Evolutionary conservation across 64 coral and sea anemone species (phyloP), one percentile per base, ranked within the genome.

Genomic region (Actinia tenebrosa): DNA sequence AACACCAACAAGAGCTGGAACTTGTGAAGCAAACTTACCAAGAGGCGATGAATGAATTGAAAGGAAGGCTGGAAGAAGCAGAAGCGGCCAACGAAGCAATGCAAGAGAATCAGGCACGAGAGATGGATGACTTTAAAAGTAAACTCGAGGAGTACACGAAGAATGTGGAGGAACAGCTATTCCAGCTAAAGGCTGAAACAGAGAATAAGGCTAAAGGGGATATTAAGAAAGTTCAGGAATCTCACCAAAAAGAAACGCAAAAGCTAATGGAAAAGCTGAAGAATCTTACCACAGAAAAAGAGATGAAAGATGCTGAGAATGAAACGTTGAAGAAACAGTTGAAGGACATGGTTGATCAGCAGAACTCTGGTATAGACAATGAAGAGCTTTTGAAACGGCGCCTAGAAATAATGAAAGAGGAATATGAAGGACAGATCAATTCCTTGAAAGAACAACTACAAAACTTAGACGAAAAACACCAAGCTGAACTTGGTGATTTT

Each of bases 371-470:
- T 55, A 37, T 86, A 5, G 83, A 87, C 78, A 83, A 66, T 66
- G 63, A 66, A 88, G 77, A 89, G 20, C 22, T 79, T 45, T 88
- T 75, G 83, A 60, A 64, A 77, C 63, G 63, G 7, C 63, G 63
- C 64, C 17, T 93, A 47, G 82, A 84, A n/a, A 88, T 75, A 54
- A 62, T 98, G 18, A 93, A 86, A 60, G 91, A 93, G 55, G 89
- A 86, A 22, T 93, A 93, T 44, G 91, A 98, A 77, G 56, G n/a
- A 23, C 91, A 93, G 79, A 78, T 98, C 11, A 69, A 89, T 63
- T 91, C 95, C 26, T 84, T 98, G 5, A 98, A 98, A 47, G 91
- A 98, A 84, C 86, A 91, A 77, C 86, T 90, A 43, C 86, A 93
- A 43, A 64, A 85, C 53, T 59, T 88, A 13, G 84, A 88, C 77